phyloP scores from a whole-genome alignment of 2,888 invertebrate genomes.

The Drosophila lutescens region DNA sequence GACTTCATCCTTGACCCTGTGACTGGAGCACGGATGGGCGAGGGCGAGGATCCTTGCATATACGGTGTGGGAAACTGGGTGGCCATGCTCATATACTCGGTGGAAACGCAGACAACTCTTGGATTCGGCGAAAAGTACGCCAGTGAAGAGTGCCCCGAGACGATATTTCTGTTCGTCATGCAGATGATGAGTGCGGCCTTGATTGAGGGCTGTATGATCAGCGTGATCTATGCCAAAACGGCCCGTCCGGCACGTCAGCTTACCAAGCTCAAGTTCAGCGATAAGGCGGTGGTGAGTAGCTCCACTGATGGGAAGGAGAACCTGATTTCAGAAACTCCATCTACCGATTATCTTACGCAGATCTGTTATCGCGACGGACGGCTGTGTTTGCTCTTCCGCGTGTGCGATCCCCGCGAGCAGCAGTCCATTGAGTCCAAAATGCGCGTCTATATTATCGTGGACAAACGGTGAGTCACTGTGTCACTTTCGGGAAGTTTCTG shows the following conservation, averaged over 20 bases:
- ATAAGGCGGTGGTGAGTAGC: slow-evolving; percentile 87
- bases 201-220: slow-evolving; percentile 86
- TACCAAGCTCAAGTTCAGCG: slow-evolving; percentile 92
- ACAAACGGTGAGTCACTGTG: slow-evolving; percentile 73
- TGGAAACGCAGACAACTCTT: slow-evolving; percentile 94
- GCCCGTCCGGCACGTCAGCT: slow-evolving; percentile 91
- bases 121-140: slow-evolving; percentile 93
- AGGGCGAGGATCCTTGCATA: slow-evolving; percentile 86
- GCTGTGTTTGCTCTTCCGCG: slow-evolving; percentile 91
- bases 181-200: slow-evolving; percentile 90
- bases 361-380: slow-evolving; percentile 92
- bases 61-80: slow-evolving; percentile 87
- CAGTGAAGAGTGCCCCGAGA: slow-evolving; percentile 93
- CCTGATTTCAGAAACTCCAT: not conserved
- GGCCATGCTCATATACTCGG: slow-evolving; percentile 91
- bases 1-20: slow-evolving; percentile 88
- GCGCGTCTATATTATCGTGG: slow-evolving; percentile 85
- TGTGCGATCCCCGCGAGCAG: slow-evolving; percentile 91
- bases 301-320: not conserved
- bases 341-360: slow-evolving; percentile 81
- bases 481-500: not conserved
- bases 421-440: slow-evolving; percentile 92
- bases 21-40: slow-evolving; percentile 82
- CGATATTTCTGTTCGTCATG: slow-evolving; percentile 88
- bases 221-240: slow-evolving; percentile 91